A percentile compares a stretch with the other conserved stretches of the same genome.
Conservation (phyloP, 1,140 invertebrate genomes). For the Lysiphlebus fabarum region DNA sequence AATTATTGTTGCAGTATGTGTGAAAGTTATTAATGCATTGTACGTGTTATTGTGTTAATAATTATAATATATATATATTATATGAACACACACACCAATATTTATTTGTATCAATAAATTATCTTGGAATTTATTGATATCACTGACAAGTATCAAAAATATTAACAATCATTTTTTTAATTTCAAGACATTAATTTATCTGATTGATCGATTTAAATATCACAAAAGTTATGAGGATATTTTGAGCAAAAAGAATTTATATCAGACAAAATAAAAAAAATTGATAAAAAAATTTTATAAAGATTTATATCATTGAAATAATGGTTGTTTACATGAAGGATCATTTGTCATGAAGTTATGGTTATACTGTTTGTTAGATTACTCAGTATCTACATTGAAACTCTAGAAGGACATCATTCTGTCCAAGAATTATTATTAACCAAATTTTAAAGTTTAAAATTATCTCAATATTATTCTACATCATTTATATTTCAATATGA, state of each 20-base stretch:
- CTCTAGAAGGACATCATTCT: constrained; percentile 8
- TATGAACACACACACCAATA: too few relatives aligned
- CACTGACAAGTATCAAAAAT: too few relatives aligned
- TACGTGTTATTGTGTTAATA: too few relatives aligned
- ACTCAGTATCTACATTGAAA: constrained; percentile 16
- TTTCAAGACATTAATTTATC: too few relatives aligned
- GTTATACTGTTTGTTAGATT: constrained; percentile 4
- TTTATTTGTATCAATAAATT: too few relatives aligned
- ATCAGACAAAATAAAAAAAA: neutral
- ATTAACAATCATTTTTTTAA: too few relatives aligned
- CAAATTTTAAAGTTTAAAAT: constrained; percentile 4
- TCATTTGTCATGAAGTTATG: constrained; percentile 18
- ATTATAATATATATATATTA: too few relatives aligned
- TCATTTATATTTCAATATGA: constrained; percentile 11
- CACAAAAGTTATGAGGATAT: too few relatives aligned
- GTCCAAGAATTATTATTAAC: neutral
- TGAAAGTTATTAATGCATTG: neutral
- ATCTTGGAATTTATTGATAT: too few relatives aligned
- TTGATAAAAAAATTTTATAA: neutral
- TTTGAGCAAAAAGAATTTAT: too few relatives aligned
- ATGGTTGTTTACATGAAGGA: constrained; percentile 22
- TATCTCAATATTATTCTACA: constrained; percentile 13
- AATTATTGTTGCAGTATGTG: constrained; percentile 24
- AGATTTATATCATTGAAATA: constrained; percentile 2
- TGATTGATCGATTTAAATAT: too few relatives aligned